Percentiles rank a stretch among this genome's conserved stretches.
phyloP scores from a whole-genome alignment of 2,113 vertebrate species.

The Orthochromis indermauri region DNA sequence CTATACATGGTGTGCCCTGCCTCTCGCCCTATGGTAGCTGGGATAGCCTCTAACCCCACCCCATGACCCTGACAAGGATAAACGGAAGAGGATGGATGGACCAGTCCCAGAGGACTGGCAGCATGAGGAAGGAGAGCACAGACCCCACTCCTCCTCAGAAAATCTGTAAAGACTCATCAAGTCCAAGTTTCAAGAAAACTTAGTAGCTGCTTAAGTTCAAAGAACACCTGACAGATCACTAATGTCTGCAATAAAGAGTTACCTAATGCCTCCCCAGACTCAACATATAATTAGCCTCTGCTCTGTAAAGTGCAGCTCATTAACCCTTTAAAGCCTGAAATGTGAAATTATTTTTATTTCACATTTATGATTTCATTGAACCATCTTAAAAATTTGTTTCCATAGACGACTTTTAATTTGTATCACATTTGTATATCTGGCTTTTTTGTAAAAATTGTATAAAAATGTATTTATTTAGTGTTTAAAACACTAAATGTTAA shows the following conservation, averaged over 20 bases:
- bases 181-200: background rate
- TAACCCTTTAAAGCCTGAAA: background rate
- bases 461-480: background rate
- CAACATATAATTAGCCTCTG: background rate
- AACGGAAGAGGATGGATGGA: background rate
- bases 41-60: background rate
- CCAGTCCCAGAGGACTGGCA: background rate
- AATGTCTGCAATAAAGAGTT: constrained; percentile 22
- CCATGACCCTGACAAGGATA: background rate
- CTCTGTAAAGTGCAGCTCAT: constrained; percentile 10
- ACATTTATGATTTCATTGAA: background rate
- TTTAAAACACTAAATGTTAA: background rate
- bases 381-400: background rate
- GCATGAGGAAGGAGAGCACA: background rate
- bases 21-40: background rate
- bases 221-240: background rate
- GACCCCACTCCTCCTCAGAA: background rate
- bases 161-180: background rate
- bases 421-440: background rate
- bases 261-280: background rate
- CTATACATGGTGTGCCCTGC: background rate
- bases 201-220: background rate
- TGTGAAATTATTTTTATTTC: background rate
- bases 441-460: background rate
- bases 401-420: background rate